Base-by-base conservation (phyloP, 2,113 vertebrate genomes). In the Aepyceros melampus region DNA sequence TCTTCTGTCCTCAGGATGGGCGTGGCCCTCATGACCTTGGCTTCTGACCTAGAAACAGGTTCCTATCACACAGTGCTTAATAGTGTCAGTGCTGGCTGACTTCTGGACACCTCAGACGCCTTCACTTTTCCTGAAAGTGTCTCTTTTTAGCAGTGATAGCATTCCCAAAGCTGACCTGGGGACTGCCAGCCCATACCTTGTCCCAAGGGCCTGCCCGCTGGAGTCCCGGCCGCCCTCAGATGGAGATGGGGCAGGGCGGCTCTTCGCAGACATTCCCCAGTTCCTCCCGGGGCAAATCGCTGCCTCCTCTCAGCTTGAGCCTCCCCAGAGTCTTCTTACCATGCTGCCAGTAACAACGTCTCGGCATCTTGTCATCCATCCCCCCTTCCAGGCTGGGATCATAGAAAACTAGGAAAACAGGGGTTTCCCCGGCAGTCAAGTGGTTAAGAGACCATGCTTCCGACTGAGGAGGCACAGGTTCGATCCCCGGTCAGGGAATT, bases 21-120 rank as follows among this genome's bases (percentile, higher is more conserved):
- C 5, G 12, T 31, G 16, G 4, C 53, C 23, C 2, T 49, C 5
- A 16, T 1, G 6, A 51, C 27, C 36, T 85, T 15, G 6, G 27
- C 55, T 11, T 64, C n/a, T 67, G 11, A 5, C 53, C 60, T 49
- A 5, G 40, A 40, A 16, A n/a, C 17, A 4, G 0, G 2, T 25
- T 81, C 47, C 40, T 0, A 1, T 15, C 45, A 7, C 40, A 7
- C 36, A 6, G 1, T 6, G 25, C 27, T 45, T 17, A 29, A 19
- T 6, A 7, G 1, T 33, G 0, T 45, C 55, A 2, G 49, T 0
- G 0, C 2, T 7, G 36, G 2, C 7, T 40, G 31, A 29, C 33
- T 0, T 33, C n/a, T 6, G 16, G 43, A 15, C 53, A 3, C 53
- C 21, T 13, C 31, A 2, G 43, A 31, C 0, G 0, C 79, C 33